Evolutionary conservation across 1,140 invertebrate species (phyloP).

Genomic region (Centruroides vittatus): DNA sequence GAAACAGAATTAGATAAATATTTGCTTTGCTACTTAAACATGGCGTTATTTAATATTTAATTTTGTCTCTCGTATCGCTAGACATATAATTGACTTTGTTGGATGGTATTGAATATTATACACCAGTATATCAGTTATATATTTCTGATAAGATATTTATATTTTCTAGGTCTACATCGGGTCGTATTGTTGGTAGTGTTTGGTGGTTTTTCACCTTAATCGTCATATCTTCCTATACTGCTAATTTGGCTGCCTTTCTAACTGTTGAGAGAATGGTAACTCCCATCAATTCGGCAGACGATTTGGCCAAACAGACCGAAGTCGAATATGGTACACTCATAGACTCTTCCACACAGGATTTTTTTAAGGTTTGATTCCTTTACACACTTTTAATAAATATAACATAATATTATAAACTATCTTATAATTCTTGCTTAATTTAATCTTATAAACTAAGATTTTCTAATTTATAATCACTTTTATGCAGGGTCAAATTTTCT

Average conservation of each 20-base stretch:
- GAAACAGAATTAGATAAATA: too few species aligned
- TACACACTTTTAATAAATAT: slow-evolving; percentile 9
- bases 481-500: too few species aligned
- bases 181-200: slow-evolving; percentile 85
- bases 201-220: slow-evolving; percentile 99
- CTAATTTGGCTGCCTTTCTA: slow-evolving; percentile 91
- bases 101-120: too few species aligned
- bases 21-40: too few species aligned
- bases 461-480: too few species aligned
- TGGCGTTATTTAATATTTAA: too few species aligned
- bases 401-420: background rate
- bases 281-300: slow-evolving; percentile 86
- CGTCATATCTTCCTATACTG: slow-evolving; percentile 90
- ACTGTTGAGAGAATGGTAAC: slow-evolving; percentile 88
- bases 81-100: too few species aligned
- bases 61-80: too few species aligned
- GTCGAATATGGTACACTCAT: slow-evolving; percentile 83
- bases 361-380: slow-evolving; percentile 57
- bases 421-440: too few species aligned
- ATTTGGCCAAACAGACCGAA: slow-evolving; percentile 82
- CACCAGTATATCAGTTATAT: too few species aligned
- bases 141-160: slow-evolving; percentile 1
- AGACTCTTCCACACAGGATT: slow-evolving; percentile 78
- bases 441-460: too few species aligned
- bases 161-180: slow-evolving; percentile 62